Evolutionary conservation across 1,140 invertebrate genomes (phyloP), one percentile per base, ranked within the genome.

Genomic region (Eriosoma lanigerum): DNA sequence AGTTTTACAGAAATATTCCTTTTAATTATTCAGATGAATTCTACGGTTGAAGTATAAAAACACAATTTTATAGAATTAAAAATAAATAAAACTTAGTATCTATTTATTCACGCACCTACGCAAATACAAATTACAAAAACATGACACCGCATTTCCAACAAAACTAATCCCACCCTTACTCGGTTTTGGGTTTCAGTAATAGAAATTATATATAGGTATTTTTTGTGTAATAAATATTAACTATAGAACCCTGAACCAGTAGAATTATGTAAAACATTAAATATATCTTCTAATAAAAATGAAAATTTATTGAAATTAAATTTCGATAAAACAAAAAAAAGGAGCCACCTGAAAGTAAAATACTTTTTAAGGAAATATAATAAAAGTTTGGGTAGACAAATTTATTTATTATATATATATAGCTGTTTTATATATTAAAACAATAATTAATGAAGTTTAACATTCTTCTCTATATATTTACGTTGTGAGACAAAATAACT

Each of bases 161-260:
- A 68, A 15, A 68, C 0, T 52, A 32, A 50, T 72, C 29, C 19
- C n/a, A 72, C 68, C 68, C 68, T 72, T 72, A 29, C 50, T 72
- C 19, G 68, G 68, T 72, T 72, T 72, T 32, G 46, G 68, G 68
- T 72, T 72, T 72, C 68, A 52, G 17, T 32, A 52, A 50, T 29
- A 52, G 48, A 10, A 50, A 52, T 32, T 3, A 46, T 29, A 9
- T n/a, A n/a, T n/a, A 26, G 46, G 1, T 24, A 10, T 50, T 52
- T 12, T 38, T 24, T 17, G 17, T 52, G 3, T 52, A 29, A 21
- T 15, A 64, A 64, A 64, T 66, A 66, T 15, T 21, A 26, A 26
- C 21, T 46, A 48, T 48, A 48, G 4, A 46, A 12, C 3, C 44
- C n/a, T 38, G 10, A 8, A 46, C 5, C n/a, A 46, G 13, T 15